Evolutionary conservation across 2,113 vertebrate species (phyloP), one percentile per base, ranked within the genome.

Genomic region (Phoxinus phoxinus): DNA sequence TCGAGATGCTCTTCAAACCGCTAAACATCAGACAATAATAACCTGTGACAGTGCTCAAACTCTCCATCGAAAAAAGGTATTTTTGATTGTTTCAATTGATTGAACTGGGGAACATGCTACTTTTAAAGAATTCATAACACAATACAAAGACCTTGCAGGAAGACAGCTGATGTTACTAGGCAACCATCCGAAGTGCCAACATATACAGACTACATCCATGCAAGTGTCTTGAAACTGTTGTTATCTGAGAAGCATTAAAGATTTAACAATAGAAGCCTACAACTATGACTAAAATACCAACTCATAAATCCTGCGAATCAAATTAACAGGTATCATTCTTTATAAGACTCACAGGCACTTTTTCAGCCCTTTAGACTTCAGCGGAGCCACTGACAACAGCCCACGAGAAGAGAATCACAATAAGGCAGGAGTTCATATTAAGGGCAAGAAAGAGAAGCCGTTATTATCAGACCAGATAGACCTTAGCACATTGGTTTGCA

Each of bases 1-100:
- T 94, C 88, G 92, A 93, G 94, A 94, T 94, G 94, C 94, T 95
- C 93, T 95, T 95, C 91, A 95, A 94, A 93, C 92, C 93, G 92
- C 94, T 94, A 94, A 95, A 94, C 91, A 95, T 92, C 92, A 91
- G 76, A 82, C 90, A 87, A 91, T 94, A 96, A 95, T 93, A 94
- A 94, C 93, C 90, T 90, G 90, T 95, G 94, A 95, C 94, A 94
- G 94, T 88, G 91, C 92, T 94, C 91, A 91, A 89, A 89, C 84
- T 41, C 67, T 72, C 21, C 46, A 53, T 41, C 0, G 30, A 90
- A 90, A 93, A 91, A 92, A 92, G 11, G 32, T 91, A 89, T 89
- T 88, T 91, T 85, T 84, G 89, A 94, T 92, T 92, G 87, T 91
- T 88, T 91, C 85, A 76, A 91, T 92, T 91, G 91, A 93, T 92